Base-by-base conservation (phyloP, 1,140 invertebrate genomes). In the Adelges cooleyi region DNA sequence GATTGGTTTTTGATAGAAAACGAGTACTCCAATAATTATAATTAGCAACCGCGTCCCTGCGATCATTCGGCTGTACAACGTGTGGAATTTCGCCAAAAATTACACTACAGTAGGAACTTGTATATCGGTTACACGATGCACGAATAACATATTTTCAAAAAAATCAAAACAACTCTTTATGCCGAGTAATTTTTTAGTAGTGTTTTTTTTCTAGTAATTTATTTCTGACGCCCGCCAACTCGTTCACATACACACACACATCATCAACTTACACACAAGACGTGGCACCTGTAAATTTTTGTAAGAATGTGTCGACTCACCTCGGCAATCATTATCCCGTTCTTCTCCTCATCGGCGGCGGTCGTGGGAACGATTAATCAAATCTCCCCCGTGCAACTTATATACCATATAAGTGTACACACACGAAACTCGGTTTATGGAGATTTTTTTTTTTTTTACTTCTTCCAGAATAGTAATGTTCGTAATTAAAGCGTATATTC, bases 331-430 rank as follows among this genome's bases (percentile, higher is more conserved):
- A 62, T 62, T 62, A 62, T 62, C 56, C 42, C 5, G 11, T 11
- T 33, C 29, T 33, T 33, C n/a, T n/a, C n/a, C n/a, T 59, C 38
- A 27, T 59, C n/a, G 29, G 29, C 56, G 42, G n/a, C 56, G 18
- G 56, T 22, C 56, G 56, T 62, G 56, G 56, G 56, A 62, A 62
- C 56, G 56, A 62, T 62, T 62, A 62, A 62, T 62, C 56, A 62
- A 62, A 62, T 46, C 42, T 20, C 4, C 1, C 15, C 8, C 10
- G 13, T 13, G 13, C 36, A 33, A 53, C 29, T 38, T 38, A 54
- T 38, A 54, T 18, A 44, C 42, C 5, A n/a, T n/a, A 44, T 17
- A n/a, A n/a, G n/a, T n/a, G n/a, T n/a, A n/a, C 29, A 6, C 29
- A 33, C 36, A 15, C 52, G 27, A 10, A 13, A 20, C 40, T 20